Conservation (phyloP, 2,797 vertebrate genomes). For the Malacoctenus gilli region DNA sequence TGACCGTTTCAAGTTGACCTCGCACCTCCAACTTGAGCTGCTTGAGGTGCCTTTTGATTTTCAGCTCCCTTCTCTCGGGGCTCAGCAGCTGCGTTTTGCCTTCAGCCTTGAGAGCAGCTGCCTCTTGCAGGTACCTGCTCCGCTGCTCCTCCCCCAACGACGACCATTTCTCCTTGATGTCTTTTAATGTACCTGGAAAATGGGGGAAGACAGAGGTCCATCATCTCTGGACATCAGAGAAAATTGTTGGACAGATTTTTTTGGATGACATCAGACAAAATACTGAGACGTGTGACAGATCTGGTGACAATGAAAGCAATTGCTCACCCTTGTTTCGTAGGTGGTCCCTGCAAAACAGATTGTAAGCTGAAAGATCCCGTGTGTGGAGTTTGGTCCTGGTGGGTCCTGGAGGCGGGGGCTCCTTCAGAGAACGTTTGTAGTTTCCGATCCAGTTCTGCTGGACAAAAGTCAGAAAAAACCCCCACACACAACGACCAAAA, state of each 20-base stretch:
- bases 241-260: too few species aligned
- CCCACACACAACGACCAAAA: too few species aligned
- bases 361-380: background rate
- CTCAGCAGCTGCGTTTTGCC: background rate
- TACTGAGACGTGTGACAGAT: background rate
- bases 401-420: too few species aligned
- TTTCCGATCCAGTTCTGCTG: too few species aligned
- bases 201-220: too few species aligned
- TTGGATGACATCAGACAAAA: background rate
- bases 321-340: background rate
- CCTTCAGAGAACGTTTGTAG: too few species aligned
- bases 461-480: too few species aligned
- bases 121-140: background rate
- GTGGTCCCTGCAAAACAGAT: background rate
- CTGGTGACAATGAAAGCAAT: too few species aligned
- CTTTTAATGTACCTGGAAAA: conserved; percentile 4
- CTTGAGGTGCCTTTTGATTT: conserved; percentile 6
- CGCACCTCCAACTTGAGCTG: conserved; percentile 9
- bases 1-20: too few species aligned
- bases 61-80: conserved; percentile 5
- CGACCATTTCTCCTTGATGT: conserved; percentile 5
- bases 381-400: background rate
- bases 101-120: background rate
- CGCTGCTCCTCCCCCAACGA: background rate
- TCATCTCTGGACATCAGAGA: too few species aligned